These are phyloP conservation scores for Polylopha cassiicola DNA, from an alignment of 2,888 invertebrate species.

Conservation along the genomic window DNA sequence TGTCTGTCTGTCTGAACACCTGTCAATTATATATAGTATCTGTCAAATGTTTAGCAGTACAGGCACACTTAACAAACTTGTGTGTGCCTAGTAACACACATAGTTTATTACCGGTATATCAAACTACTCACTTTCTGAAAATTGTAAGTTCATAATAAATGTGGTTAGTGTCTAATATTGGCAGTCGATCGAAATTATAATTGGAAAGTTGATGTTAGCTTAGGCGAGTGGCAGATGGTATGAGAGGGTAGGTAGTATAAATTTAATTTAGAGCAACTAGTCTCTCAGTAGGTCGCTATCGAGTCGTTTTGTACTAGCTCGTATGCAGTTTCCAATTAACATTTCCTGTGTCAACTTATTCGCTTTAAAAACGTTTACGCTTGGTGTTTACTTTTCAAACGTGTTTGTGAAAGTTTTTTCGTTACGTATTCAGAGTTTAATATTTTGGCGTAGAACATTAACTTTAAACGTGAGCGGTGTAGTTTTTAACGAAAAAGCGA, in stretches of 20 bases:
- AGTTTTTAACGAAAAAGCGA: too few species aligned
- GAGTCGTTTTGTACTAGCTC: conserved; percentile 15
- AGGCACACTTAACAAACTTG: too few species aligned
- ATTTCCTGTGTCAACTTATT: conserved; percentile 24
- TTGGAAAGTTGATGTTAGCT: conserved; percentile 38
- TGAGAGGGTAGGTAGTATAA: conserved; percentile 21
- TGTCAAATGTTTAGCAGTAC: too few species aligned
- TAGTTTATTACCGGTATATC: too few species aligned
- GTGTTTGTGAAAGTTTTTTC: conserved; percentile 16
- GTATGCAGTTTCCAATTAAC: conserved; percentile 25
- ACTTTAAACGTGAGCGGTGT: too few species aligned
- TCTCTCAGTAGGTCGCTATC: conserved; percentile 3
- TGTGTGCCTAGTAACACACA: too few species aligned
- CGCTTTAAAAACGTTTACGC: conserved; percentile 5
- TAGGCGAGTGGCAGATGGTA: conserved; percentile 16
- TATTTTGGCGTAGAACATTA: too few species aligned
- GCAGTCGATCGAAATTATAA: conserved; percentile 29
- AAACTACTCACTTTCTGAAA: neutral
- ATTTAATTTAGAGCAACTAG: conserved; percentile 28
- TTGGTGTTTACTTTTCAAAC: conserved; percentile 7
- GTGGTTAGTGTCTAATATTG: conserved; percentile 4
- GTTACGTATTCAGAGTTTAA: too few species aligned
- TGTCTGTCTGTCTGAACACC: too few species aligned
- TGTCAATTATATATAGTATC: too few species aligned
- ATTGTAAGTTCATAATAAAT: neutral